Evolutionary conservation across 2,797 vertebrate species (phyloP).

Genomic region (Neosilurus mollespiculum): DNA sequence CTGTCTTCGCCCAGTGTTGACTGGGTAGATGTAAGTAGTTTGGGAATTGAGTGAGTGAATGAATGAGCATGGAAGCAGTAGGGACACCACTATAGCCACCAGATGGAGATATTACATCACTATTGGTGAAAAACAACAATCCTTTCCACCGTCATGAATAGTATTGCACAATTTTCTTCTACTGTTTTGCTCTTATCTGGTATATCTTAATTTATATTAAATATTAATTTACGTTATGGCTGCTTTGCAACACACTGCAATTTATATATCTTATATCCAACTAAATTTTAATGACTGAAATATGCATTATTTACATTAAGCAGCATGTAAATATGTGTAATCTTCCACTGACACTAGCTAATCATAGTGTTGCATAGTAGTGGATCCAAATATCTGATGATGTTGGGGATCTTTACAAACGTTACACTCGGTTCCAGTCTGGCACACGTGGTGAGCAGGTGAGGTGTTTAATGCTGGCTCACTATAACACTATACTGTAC

Average conservation of each 20-base stretch:
- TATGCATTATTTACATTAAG: background rate
- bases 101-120: conserved; percentile 22
- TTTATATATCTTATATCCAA: background rate
- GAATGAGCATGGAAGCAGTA: background rate
- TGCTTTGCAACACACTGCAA: background rate
- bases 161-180: background rate
- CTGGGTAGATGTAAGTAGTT: no score
- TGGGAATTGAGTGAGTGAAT: no score
- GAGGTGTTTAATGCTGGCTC: background rate
- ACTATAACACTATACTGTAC: background rate
- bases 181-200: background rate
- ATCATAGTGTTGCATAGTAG: background rate
- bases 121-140: background rate
- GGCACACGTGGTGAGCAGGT: background rate
- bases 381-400: conserved; percentile 8
- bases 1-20: no score
- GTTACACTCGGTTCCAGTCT: background rate
- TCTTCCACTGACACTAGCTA: background rate
- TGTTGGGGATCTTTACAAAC: background rate
- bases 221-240: background rate
- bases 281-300: background rate
- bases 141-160: background rate
- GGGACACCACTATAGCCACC: background rate
- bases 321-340: background rate
- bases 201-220: background rate